A percentile compares a stretch with the other conserved stretches of the same genome.
Evolutionary conservation across 1,140 invertebrate species (phyloP).

Genomic region (Orchesella cincta): DNA sequence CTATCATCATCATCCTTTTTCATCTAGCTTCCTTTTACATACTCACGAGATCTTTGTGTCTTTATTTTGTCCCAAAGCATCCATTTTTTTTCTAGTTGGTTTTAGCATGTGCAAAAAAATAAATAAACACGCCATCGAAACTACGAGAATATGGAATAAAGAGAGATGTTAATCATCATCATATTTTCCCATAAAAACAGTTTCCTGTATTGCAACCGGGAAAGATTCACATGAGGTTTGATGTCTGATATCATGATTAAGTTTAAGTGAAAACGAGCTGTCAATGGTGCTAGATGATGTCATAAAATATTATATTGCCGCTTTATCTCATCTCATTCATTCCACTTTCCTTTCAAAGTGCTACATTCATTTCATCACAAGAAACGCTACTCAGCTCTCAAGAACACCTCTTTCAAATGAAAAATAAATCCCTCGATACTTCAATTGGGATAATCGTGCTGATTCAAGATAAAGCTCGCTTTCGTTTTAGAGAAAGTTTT

Average conservation of each 20-base stretch:
- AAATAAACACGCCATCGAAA: too few species aligned
- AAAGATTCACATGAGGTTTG: background rate
- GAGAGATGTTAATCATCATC: too few species aligned
- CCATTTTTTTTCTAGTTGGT: too few species aligned
- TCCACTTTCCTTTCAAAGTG: too few species aligned
- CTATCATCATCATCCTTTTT: too few species aligned
- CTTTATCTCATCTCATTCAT: background rate
- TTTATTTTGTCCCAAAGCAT: too few species aligned
- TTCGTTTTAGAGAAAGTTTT: background rate
- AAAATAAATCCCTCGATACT: background rate
- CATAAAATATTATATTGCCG: background rate
- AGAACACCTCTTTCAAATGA: background rate
- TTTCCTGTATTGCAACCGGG: background rate
- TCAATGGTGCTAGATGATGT: background rate
- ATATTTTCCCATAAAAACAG: background rate
- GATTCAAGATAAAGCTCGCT: background rate
- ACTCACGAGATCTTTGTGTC: too few species aligned
- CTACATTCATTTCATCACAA: background rate
- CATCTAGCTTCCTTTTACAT: too few species aligned
- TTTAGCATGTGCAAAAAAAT: too few species aligned
- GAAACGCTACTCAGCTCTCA: background rate
- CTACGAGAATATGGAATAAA: too few species aligned
- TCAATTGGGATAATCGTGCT: background rate
- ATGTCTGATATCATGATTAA: background rate
- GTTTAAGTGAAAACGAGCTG: background rate